Percentiles rank a stretch among this genome's conserved stretches.
Evolutionary conservation across 64 coral and sea anemone species (phyloP).

Genomic region (Acropora yongei): DNA sequence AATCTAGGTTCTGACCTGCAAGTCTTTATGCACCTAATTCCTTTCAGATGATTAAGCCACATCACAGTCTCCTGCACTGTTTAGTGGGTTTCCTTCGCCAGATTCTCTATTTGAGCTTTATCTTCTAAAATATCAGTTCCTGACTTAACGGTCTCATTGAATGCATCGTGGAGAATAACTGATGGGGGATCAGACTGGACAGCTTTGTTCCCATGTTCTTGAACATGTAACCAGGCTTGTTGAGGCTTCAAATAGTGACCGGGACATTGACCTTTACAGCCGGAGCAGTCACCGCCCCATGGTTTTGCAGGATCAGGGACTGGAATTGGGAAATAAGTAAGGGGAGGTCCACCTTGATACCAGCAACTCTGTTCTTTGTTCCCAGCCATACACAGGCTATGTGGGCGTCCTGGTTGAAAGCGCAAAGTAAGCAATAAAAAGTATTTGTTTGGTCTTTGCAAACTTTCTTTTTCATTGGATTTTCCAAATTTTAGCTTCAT

Average conservation of each 20-base stretch:
- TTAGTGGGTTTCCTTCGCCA: conserved; percentile 42
- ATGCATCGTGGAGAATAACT: conserved; percentile 11
- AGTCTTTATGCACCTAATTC: neutral
- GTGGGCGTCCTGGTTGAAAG: neutral
- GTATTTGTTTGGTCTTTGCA: neutral
- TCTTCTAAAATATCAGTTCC: conserved; percentile 26
- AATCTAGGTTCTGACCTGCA: too few relatives aligned
- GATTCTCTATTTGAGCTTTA: conserved; percentile 39
- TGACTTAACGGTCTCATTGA: conserved; percentile 18
- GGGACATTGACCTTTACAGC: conserved; percentile 19
- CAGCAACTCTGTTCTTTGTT: neutral
- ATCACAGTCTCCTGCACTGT: conserved; percentile 14
- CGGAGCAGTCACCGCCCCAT: conserved; percentile 23
- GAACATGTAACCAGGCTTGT: conserved; percentile 5
- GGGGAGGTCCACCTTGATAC: conserved; percentile 3
- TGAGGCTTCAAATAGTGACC: conserved; percentile 12
- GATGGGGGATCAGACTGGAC: conserved; percentile 12
- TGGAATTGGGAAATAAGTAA: conserved; percentile 20
- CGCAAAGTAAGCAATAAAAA: neutral
- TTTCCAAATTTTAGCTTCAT: neutral
- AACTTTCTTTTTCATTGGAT: neutral
- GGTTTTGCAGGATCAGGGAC: neutral
- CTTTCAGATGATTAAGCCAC: conserved; percentile 49
- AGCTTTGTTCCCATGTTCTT: neutral
- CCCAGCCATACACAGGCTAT: neutral